A percentile compares a stretch with the other conserved stretches of the same genome.
phyloP scores from a whole-genome alignment of 2,113 vertebrate species.

The Harpagus bidentatus region DNA sequence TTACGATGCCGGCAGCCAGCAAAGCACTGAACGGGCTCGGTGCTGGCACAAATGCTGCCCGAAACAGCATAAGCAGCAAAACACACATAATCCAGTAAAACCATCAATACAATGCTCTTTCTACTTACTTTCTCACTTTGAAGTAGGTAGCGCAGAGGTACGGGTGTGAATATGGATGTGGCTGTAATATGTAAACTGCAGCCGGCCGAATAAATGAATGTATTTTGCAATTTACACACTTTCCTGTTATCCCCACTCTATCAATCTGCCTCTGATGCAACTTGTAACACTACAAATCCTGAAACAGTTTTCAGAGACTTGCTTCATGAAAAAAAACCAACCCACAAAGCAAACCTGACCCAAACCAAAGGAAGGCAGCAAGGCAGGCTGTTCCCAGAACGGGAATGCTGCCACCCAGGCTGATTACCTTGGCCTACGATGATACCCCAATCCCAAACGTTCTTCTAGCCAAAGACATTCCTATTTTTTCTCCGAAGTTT shows the following conservation, averaged over 20 bases:
- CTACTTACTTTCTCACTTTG: background rate
- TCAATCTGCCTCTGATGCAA: background rate
- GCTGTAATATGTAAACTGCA: background rate
- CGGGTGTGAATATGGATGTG: background rate
- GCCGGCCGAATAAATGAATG: background rate
- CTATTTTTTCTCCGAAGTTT: background rate
- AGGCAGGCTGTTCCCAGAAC: background rate
- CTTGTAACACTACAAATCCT: background rate
- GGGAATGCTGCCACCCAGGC: background rate
- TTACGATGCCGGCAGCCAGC: background rate
- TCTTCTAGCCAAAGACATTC: background rate
- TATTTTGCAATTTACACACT: background rate
- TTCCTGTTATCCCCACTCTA: background rate
- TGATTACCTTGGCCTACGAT: background rate
- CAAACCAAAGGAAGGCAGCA: background rate
- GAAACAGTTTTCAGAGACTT: background rate
- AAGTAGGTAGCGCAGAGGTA: background rate
- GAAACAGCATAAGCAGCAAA: background rate
- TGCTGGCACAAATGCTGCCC: background rate
- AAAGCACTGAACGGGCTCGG: fast-evolving
- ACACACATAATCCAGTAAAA: background rate
- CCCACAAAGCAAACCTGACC: background rate
- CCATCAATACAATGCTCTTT: fast-evolving
- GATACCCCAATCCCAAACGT: background rate
- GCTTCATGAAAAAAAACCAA: background rate